Conservation (phyloP, 2,113 vertebrate genomes). For the Muscicapa adusta region DNA sequence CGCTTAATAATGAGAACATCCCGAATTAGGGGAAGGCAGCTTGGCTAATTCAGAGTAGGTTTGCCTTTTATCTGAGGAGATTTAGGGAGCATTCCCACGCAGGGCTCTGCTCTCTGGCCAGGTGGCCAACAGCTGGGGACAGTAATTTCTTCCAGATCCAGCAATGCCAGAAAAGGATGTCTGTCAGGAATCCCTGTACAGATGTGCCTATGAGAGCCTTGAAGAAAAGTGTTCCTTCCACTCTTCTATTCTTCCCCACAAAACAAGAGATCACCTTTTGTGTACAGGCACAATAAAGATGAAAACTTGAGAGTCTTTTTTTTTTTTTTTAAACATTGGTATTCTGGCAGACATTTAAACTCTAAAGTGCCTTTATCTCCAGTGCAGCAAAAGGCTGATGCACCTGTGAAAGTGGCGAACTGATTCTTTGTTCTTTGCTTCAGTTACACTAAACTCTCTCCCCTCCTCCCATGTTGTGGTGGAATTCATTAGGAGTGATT, state of each 20-base stretch:
- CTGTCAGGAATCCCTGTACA: not conserved
- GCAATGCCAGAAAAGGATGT: not conserved
- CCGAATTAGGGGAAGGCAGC: not conserved
- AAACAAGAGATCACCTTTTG: not conserved
- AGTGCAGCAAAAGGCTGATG: not conserved
- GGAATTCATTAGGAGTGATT: not conserved
- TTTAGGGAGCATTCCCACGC: conserved; percentile 16
- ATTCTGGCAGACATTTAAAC: not conserved
- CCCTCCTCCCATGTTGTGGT: fast-evolving
- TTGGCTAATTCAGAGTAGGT: conserved; percentile 5
- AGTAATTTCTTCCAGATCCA: conserved; percentile 46
- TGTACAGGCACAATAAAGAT: not conserved
- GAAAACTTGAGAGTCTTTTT: not conserved
- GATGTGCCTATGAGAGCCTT: not conserved
- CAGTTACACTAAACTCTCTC: not conserved
- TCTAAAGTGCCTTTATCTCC: not conserved
- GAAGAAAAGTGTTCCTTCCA: not conserved
- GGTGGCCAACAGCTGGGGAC: conserved; percentile 31
- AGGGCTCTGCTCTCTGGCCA: not conserved
- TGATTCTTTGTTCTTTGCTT: not conserved
- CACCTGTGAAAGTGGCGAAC: not conserved
- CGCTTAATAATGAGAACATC: not conserved
- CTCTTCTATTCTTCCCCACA: not conserved
- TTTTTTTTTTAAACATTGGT: not conserved
- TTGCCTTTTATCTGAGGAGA: not conserved